Percentiles rank a stretch among this genome's conserved stretches.
These are phyloP conservation scores for Tenrec ecaudatus DNA, from an alignment of 2,113 vertebrate species.

Conservation along the genomic window DNA sequence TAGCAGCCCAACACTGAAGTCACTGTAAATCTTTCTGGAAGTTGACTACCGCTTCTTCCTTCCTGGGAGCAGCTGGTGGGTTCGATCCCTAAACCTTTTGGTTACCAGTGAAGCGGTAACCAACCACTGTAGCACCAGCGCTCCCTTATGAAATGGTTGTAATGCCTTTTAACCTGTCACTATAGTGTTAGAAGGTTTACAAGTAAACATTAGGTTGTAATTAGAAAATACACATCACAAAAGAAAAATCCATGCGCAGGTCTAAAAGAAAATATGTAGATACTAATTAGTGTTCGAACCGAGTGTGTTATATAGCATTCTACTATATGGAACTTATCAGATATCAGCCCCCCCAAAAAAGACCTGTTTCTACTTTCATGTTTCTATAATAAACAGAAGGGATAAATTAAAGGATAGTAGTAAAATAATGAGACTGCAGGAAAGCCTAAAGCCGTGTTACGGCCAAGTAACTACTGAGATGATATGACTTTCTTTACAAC, in stretches of 20 bases:
- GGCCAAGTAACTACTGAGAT: neutral
- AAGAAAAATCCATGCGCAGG: neutral
- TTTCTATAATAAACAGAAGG: neutral
- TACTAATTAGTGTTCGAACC: neutral
- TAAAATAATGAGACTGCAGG: neutral
- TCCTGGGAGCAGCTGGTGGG: neutral
- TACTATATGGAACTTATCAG: neutral
- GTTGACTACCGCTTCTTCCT: neutral
- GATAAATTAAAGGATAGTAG: neutral
- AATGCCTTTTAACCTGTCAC: neutral
- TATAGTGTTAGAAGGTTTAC: neutral
- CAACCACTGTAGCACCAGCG: neutral
- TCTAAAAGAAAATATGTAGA: slow-evolving; percentile 1
- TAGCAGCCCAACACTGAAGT: too few relatives aligned
- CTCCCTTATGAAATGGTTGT: neutral
- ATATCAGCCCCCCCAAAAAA: neutral
- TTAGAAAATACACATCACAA: neutral
- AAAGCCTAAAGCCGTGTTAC: neutral
- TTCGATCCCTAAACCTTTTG: neutral
- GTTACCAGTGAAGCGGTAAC: neutral
- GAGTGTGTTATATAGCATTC: neutral
- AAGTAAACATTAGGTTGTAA: neutral
- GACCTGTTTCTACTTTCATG: neutral
- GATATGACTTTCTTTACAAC: neutral
- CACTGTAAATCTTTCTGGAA: neutral